Evolutionary conservation across 2,888 invertebrate species (phyloP).

Genomic region (Mythimna impura): DNA sequence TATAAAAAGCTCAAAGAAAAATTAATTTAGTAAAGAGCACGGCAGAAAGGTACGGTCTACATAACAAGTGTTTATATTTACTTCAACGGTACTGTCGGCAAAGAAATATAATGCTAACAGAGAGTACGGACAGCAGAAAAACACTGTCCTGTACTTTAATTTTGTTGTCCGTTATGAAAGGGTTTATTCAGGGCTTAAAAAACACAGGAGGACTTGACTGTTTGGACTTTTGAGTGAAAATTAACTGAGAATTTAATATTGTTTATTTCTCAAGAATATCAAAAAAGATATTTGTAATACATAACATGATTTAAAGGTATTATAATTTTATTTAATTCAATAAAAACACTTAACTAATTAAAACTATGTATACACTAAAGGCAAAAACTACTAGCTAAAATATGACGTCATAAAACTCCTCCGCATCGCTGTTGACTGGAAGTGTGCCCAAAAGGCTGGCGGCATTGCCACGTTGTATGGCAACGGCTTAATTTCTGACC

Average conservation of each 20-base stretch:
- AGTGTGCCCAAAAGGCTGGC: too few species aligned
- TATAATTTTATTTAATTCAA: too few species aligned
- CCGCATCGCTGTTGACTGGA: too few species aligned
- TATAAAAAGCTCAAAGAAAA: conserved; percentile 47
- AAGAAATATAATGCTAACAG: conserved; percentile 15
- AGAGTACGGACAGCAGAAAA: conserved; percentile 21
- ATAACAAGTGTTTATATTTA: conserved; percentile 36
- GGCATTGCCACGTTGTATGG: too few species aligned
- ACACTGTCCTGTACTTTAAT: conserved; percentile 2
- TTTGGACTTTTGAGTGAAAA: background rate
- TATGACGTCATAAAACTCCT: too few species aligned
- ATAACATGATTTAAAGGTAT: too few species aligned
- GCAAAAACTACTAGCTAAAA: too few species aligned
- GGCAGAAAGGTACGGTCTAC: conserved; percentile 22
- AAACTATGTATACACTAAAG: too few species aligned
- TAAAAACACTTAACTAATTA: too few species aligned
- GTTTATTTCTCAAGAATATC: background rate
- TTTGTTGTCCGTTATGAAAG: background rate
- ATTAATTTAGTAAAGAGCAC: conserved; percentile 37
- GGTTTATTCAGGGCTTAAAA: background rate
- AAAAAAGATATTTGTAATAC: too few species aligned
- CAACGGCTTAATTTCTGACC: too few species aligned
- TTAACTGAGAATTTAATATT: background rate
- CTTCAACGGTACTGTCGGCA: conserved; percentile 14
- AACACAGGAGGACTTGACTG: background rate